Percentiles rank a stretch among this genome's conserved stretches.
Evolutionary conservation across 2,113 vertebrate genomes (phyloP).

Genomic region (Lepus americanus): DNA sequence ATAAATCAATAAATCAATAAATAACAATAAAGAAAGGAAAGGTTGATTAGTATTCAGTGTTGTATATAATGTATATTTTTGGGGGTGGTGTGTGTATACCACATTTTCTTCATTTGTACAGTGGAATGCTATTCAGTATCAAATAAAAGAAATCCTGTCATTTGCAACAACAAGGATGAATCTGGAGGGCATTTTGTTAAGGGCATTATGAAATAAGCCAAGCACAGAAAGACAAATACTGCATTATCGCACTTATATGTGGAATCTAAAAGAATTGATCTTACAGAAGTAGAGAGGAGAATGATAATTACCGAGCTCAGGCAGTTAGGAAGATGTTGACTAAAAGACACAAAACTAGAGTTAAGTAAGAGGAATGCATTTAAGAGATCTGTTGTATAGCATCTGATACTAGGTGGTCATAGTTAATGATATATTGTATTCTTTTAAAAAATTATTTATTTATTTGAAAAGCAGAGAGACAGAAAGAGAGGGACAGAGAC

Average conservation of each 20-base stretch:
- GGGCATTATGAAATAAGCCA: neutral
- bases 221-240: neutral
- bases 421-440: neutral
- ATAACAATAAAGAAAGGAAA: neutral
- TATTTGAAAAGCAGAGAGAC: no score
- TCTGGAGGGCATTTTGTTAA: neutral
- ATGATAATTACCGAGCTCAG: no score
- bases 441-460: neutral
- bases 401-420: no score
- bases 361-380: neutral
- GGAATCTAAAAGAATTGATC: neutral
- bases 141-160: neutral
- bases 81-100: no score
- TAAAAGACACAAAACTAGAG: neutral
- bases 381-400: neutral
- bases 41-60: neutral
- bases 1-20: no score
- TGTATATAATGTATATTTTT: neutral
- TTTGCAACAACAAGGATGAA: neutral
- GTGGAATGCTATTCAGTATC: neutral
- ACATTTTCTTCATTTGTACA: neutral
- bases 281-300: neutral
- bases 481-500: no score
- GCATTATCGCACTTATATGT: neutral
- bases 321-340: neutral